These are phyloP conservation scores for Ursus arctos DNA, from an alignment of 2,113 vertebrate species.

Conservation along the genomic window DNA sequence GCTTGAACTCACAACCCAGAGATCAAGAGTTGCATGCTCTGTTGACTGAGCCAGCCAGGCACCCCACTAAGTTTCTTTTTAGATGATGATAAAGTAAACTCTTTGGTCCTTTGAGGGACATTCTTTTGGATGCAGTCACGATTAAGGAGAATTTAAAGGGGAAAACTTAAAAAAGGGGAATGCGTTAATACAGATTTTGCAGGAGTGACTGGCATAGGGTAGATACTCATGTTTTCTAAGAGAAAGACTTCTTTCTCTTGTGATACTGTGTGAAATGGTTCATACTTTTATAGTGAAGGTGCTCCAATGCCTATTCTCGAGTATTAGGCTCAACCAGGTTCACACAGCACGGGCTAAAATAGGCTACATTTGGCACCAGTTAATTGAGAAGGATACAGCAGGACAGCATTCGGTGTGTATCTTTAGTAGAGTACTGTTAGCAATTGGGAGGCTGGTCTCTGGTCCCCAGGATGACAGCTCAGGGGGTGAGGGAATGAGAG, in stretches of 20 bases:
- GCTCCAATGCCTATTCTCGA: background rate
- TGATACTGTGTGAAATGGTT: background rate
- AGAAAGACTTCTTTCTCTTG: background rate
- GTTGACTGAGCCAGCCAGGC: background rate
- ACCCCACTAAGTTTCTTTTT: background rate
- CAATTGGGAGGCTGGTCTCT: background rate
- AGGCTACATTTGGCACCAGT: background rate
- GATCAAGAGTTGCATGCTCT: background rate
- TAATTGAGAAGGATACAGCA: background rate
- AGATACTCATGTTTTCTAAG: background rate
- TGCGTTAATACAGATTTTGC: background rate
- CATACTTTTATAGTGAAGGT: background rate
- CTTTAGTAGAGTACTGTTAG: background rate
- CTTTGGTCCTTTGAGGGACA: background rate
- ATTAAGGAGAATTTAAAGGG: background rate
- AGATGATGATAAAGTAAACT: conserved; percentile 12
- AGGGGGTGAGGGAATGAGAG: background rate
- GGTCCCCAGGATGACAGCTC: background rate
- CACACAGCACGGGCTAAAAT: background rate
- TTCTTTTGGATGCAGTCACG: conserved; percentile 38
- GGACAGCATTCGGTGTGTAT: background rate
- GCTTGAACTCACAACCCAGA: background rate
- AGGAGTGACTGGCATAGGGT: background rate
- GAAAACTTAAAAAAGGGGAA: conserved; percentile 41
- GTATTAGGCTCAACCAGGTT: background rate